A percentile compares a stretch with the other conserved stretches of the same genome.
Evolutionary conservation across 1,140 invertebrate species (phyloP).

Genomic region (Neelides sp.): DNA sequence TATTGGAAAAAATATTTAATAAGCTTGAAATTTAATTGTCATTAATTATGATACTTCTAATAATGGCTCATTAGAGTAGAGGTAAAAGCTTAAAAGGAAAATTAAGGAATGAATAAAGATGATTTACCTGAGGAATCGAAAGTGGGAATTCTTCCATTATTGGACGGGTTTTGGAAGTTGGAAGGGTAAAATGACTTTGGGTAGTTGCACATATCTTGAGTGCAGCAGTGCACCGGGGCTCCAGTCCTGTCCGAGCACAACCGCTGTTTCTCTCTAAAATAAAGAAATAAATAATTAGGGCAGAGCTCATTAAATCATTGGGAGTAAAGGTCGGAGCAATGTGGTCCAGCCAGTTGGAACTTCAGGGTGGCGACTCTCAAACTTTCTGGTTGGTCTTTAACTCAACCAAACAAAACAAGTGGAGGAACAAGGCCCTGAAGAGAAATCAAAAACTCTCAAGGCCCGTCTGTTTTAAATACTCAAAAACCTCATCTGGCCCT

Average conservation of each 20-base stretch:
- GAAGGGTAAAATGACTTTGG: slow-evolving; percentile 26
- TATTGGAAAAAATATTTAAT: too few relatives aligned
- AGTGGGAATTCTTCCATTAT: slow-evolving; percentile 11
- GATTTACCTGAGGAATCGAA: slow-evolving; percentile 16
- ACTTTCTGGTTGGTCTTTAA: slow-evolving; percentile 8
- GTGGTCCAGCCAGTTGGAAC: too few relatives aligned
- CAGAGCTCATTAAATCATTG: neutral
- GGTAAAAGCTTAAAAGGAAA: neutral
- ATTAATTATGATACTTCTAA: too few relatives aligned
- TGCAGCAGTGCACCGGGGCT: slow-evolving; percentile 18
- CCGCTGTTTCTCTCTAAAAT: slow-evolving; percentile 21
- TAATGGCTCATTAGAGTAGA: neutral
- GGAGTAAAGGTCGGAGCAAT: neutral
- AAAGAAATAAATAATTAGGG: slow-evolving; percentile 3
- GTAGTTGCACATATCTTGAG: slow-evolving; percentile 27
- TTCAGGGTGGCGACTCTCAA: slow-evolving; percentile 8
- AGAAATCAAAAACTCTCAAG: neutral
- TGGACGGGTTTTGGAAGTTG: slow-evolving; percentile 5
- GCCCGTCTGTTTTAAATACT: too few relatives aligned
- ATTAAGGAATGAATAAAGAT: neutral
- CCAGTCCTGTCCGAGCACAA: slow-evolving; percentile 15
- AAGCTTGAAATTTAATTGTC: too few relatives aligned
- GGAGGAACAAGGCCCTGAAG: neutral
- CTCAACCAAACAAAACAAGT: neutral
- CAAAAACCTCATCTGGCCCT: too few relatives aligned